Evolutionary conservation across 2,888 invertebrate genomes (phyloP).

Genomic region (Ichneumon xanthorius): DNA sequence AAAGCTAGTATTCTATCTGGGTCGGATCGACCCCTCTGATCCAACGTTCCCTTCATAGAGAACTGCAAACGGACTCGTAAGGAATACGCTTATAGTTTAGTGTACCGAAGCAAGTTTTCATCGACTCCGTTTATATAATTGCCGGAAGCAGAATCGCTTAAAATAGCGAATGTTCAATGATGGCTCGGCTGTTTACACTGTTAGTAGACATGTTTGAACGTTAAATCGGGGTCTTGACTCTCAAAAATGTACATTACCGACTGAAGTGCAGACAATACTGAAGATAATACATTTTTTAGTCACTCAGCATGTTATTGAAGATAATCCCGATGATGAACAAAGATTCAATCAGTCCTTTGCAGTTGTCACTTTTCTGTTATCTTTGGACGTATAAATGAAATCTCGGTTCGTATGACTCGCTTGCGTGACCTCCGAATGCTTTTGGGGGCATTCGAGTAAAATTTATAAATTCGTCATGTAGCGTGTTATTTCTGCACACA

Average conservation of each 20-base stretch:
- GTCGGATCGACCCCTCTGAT: background rate
- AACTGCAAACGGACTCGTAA: background rate
- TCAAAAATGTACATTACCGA: no score
- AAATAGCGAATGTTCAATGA: background rate
- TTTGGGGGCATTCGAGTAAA: slow-evolving; percentile 42
- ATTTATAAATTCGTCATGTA: slow-evolving; percentile 65
- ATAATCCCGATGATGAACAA: background rate
- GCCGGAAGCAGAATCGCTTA: background rate
- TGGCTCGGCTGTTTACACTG: background rate
- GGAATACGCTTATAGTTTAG: background rate
- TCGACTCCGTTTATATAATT: background rate
- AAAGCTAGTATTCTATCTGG: background rate
- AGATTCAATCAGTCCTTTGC: background rate
- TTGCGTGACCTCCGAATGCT: slow-evolving; percentile 48
- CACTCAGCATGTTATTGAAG: background rate
- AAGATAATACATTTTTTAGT: background rate
- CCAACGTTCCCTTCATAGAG: background rate
- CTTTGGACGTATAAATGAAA: slow-evolving; percentile 30
- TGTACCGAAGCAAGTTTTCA: background rate
- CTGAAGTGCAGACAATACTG: background rate
- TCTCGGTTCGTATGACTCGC: slow-evolving; percentile 31
- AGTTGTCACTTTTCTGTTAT: background rate
- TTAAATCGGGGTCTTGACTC: background rate
- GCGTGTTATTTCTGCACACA: slow-evolving; percentile 16
- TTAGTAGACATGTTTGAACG: background rate